Base-by-base conservation (phyloP, 2,888 invertebrate genomes). In the Tipula confusa region DNA sequence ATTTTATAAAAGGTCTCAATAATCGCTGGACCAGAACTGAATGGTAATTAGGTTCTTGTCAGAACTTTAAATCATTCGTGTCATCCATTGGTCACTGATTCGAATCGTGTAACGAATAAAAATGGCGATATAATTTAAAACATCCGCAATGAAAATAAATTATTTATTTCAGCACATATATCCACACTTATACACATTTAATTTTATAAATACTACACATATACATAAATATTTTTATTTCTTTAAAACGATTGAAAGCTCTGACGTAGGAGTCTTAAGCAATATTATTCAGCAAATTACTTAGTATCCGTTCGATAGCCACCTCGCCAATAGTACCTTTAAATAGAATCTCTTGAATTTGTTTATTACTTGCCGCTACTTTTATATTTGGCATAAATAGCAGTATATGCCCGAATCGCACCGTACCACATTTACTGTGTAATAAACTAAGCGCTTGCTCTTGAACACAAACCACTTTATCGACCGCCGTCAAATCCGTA, bases 371-470 rank as follows among this genome's bases (percentile, higher is more conserved):
- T 64, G 86, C 86, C 48, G 84, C 86, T 80, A 84, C 83, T 85
- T 90, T 93, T 31, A 93, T 91, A 28, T 93, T 92, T 0, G 96
- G 95, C 83, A 97, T 89, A 1, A 95, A 90, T 1, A 96, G 90
- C 86, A 96, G 90, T 1, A 96, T 89, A 86, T 94, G 93, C 0
- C 95, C 95, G 86, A 96, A 93, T 24, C 96, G 91, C 0, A 91
- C 90, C 0, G 92, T 89, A 13, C 88, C 87, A 86, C 94, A 93
- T 87, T 95, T 93, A 86, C 95, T 95, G 86, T 94, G 93, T 29
- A 97, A 90, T 89, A 95, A 93, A 3, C 94, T 91, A 84, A 96
- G 93, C 0, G 95, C 94, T 88, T 96, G 95, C 86, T 96, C 96
- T 90, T 96, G 96, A 0, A 96, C 89, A 81, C 93, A 91, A 86